Evolutionary conservation across 2,113 vertebrate genomes (phyloP), one percentile per base, ranked within the genome.

Genomic region (Dromaius novaehollandiae): DNA sequence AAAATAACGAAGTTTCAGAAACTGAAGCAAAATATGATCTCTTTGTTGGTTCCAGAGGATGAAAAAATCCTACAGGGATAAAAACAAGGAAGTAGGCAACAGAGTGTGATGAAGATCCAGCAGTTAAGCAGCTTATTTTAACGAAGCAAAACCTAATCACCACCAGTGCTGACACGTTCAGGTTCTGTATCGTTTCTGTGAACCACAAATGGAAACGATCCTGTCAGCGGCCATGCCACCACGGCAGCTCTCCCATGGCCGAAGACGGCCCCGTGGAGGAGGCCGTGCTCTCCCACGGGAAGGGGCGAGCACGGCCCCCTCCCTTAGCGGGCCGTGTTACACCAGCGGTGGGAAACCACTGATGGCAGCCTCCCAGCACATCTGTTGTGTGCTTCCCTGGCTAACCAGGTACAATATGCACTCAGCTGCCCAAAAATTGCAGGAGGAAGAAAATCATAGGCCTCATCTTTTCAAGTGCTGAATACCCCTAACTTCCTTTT

Each of bases 1-100:
- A 96, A 89, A 96, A 97, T 96, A 86, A 96, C 64, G 75, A 88
- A 36, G 51, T 96, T 98, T 97, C 93, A 94, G 93, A 96, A 94
- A 97, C 78, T 88, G 95, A 97, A 96, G 86, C 61, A 96, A 93
- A 97, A 96, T 81, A 95, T 93, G 58, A 84, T 87, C 66, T 88
- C 95, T 93, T 93, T 95, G 71, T 93, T 91, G 90, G 78, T 92
- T 96, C 93, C 89, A 51, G 83, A 91, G 42, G 75, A 84, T 71
- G 44, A 60, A 89, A 71, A 86, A 95, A 91, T 71, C 89, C 71
- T 77, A 60, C 21, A 58, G 93, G 60, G 60, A 73, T 40, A 42
- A 96, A 74, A 78, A n/a, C 58, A 82, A 80, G 78, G 63, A 78
- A 65, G 12, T 1, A 32, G 73, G 30, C 24, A 80, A 76, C 0